These are phyloP conservation scores for Mus spicilegus DNA, from an alignment of 2,113 vertebrate species.

Conservation along the genomic window DNA sequence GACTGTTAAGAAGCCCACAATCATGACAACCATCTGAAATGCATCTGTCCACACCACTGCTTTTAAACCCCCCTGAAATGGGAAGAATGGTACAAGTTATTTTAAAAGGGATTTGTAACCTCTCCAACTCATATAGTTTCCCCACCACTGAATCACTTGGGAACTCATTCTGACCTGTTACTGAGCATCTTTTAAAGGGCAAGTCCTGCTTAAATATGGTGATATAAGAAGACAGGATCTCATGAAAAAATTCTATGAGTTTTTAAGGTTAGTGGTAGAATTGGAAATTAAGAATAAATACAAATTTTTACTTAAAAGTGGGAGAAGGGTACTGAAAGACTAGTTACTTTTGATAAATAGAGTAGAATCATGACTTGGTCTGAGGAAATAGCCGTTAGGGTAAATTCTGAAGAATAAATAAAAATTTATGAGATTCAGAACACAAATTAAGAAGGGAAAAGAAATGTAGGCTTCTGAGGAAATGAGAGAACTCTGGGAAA, in stretches of 20 bases:
- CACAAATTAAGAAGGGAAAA: background rate
- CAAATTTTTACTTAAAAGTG: background rate
- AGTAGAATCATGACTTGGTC: background rate
- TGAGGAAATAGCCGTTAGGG: background rate
- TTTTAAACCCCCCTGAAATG: conserved; percentile 90
- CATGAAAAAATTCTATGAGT: background rate
- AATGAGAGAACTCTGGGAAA: background rate
- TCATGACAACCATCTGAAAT: conserved; percentile 93
- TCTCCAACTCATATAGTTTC: background rate
- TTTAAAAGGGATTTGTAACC: background rate
- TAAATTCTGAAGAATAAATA: background rate
- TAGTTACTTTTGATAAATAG: too few relatives aligned
- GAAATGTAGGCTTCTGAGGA: background rate
- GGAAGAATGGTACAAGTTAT: conserved; percentile 66
- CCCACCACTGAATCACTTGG: background rate
- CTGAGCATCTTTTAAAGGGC: background rate
- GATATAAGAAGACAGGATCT: background rate
- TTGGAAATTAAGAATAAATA: background rate
- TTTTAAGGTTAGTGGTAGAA: background rate
- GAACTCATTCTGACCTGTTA: background rate
- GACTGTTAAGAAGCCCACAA: conserved; percentile 89
- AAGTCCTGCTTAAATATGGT: background rate
- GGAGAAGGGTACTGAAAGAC: background rate
- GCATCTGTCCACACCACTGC: conserved; percentile 94
- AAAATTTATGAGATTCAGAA: background rate